These are phyloP conservation scores for Drosophila repleta DNA, from an alignment of 1,140 invertebrate genomes.

Conservation along the genomic window DNA sequence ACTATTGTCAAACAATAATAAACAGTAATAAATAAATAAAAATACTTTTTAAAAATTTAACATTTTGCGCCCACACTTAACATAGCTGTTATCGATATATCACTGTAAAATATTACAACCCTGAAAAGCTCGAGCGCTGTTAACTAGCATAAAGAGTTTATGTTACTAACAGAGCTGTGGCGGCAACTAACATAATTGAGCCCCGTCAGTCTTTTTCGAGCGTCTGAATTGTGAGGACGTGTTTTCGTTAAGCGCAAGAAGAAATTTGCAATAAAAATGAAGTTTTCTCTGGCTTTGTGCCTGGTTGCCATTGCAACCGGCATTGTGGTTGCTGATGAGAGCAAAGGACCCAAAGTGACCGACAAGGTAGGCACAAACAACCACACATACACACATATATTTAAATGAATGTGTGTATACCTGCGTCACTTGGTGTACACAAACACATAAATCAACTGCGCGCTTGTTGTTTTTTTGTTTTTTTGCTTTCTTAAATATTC, in stretches of 20 bases:
- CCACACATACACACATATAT: conserved; percentile 16
- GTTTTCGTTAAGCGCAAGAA: not conserved
- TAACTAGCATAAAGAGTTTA: not conserved
- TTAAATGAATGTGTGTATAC: conserved; percentile 29
- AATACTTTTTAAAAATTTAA: not conserved
- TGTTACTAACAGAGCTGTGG: not conserved
- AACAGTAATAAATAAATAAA: not conserved
- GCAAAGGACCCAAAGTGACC: conserved; percentile 90
- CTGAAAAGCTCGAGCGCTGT: not conserved
- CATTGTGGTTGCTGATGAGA: conserved; percentile 72
- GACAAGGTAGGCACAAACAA: conserved; percentile 86
- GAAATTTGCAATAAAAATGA: conserved; percentile 58
- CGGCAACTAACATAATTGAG: not conserved
- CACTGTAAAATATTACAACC: not conserved
- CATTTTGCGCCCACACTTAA: not conserved
- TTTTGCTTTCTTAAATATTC: conserved; percentile 35
- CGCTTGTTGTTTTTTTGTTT: conserved; percentile 42
- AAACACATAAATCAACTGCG: conserved; percentile 53
- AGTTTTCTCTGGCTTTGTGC: conserved; percentile 68
- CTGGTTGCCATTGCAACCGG: conserved; percentile 70
- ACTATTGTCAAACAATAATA: not conserved
- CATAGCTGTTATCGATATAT: not conserved
- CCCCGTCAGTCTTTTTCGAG: conserved; percentile 24
- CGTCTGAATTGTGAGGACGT: conserved; percentile 16
- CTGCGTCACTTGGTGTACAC: conserved; percentile 44